Percentiles rank a stretch among this genome's conserved stretches.
These are phyloP conservation scores for Cyanoliseus patagonus DNA, from an alignment of 2,113 vertebrate species.

Conservation along the genomic window DNA sequence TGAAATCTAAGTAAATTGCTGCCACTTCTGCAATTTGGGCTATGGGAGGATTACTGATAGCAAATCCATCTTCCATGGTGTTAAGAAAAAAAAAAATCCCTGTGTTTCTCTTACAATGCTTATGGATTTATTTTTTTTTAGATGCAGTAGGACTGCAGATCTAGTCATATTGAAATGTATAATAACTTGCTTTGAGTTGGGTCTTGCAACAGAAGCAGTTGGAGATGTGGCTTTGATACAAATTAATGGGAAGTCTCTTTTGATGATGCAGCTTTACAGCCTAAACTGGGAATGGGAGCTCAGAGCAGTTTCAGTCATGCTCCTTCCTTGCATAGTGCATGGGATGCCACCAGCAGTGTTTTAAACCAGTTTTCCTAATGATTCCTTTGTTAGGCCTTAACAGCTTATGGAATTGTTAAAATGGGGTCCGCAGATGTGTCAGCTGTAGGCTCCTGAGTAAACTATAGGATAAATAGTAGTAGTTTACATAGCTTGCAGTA, in stretches of 20 bases:
- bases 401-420: background rate
- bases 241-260: background rate
- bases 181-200: background rate
- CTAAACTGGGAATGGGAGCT: background rate
- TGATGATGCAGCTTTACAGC: background rate
- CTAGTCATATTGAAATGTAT: background rate
- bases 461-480: background rate
- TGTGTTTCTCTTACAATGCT: background rate
- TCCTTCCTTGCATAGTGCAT: background rate
- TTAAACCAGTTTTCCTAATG: slow-evolving; percentile 21
- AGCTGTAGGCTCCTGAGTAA: background rate
- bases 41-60: background rate
- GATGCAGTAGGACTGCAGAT: slow-evolving; percentile 12
- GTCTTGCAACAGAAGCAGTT: background rate
- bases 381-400: background rate
- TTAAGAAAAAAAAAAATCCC: background rate
- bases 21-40: background rate
- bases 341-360: background rate
- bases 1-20: background rate
- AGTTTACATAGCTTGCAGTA: background rate
- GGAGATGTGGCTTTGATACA: background rate
- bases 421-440: background rate
- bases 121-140: background rate
- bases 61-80: background rate
- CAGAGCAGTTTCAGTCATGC: background rate